These are phyloP conservation scores for Catostomus latipinnis DNA, from an alignment of 2,797 vertebrate species.

Conservation along the genomic window DNA sequence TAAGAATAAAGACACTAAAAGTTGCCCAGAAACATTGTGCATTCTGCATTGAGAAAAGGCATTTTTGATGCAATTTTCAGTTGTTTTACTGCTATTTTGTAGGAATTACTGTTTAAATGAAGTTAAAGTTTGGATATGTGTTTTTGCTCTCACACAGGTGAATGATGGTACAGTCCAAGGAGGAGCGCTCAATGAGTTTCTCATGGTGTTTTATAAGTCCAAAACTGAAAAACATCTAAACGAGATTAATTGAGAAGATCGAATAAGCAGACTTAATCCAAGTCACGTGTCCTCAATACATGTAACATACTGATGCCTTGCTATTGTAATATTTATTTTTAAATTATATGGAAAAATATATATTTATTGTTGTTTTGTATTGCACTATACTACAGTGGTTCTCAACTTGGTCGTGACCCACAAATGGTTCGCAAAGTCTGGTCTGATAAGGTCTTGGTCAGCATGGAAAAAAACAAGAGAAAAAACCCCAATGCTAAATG, in stretches of 20 bases:
- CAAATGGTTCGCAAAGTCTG: too few species aligned
- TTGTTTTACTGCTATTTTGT: not conserved
- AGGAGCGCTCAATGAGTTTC: constrained; percentile 52
- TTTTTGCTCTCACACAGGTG: constrained; percentile 39
- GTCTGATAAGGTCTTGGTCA: too few species aligned
- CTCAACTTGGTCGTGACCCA: too few species aligned
- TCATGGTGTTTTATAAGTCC: constrained; percentile 14
- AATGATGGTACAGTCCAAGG: constrained; percentile 20
- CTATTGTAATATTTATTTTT: constrained; percentile 53
- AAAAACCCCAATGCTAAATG: too few species aligned
- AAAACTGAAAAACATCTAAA: not conserved
- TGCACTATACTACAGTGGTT: constrained; percentile 21
- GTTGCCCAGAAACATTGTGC: not conserved
- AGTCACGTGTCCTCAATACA: not conserved
- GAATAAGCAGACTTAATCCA: not conserved
- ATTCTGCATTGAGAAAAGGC: not conserved
- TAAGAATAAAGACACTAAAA: constrained; percentile 26
- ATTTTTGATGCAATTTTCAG: not conserved
- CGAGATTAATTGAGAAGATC: not conserved
- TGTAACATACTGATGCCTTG: constrained; percentile 17
- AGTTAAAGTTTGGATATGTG: not conserved
- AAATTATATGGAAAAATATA: constrained; percentile 42
- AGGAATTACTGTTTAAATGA: not conserved
- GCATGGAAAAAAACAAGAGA: too few species aligned
- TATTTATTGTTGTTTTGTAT: constrained; percentile 58